Evolutionary conservation across 1,140 invertebrate species (phyloP).

Genomic region (Drosophila tristis): DNA sequence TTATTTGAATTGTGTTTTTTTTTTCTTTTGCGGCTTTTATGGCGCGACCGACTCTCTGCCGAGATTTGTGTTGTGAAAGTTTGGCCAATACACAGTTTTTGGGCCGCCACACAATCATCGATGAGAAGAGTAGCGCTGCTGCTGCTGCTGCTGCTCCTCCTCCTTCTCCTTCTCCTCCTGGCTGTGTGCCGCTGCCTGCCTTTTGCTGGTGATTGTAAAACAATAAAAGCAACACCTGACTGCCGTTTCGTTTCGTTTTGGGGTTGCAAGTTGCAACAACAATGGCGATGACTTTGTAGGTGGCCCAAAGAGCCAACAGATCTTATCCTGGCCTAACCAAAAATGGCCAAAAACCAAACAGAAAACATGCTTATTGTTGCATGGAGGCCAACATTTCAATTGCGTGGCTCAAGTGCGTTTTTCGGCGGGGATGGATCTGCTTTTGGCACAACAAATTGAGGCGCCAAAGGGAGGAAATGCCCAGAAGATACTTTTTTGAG

Average conservation of each 20-base stretch:
- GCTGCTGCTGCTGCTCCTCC: conserved; percentile 24
- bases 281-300: conserved; percentile 72
- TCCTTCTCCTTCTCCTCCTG: conserved; percentile 28
- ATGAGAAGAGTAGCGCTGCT: conserved; percentile 15
- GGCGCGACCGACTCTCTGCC: conserved; percentile 52
- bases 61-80: conserved; percentile 67
- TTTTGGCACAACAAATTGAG: not conserved
- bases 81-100: conserved; percentile 40
- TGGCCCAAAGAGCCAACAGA: conserved; percentile 51
- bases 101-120: conserved; percentile 3
- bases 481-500: not conserved
- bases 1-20: conserved; percentile 74
- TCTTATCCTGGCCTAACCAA: conserved; percentile 50
- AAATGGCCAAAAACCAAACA: conserved; percentile 70
- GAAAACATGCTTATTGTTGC: conserved; percentile 65
- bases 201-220: conserved; percentile 75
- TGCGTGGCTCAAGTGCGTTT: conserved; percentile 55
- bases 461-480: not conserved
- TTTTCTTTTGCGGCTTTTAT: conserved; percentile 58
- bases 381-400: conserved; percentile 73
- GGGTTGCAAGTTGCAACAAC: conserved; percentile 43
- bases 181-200: conserved; percentile 21
- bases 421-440: conserved; percentile 10
- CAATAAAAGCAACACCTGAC: conserved; percentile 82
- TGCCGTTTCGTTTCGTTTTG: conserved; percentile 54